Base-by-base conservation (phyloP, 2,797 vertebrate species). In the Chaunax sp. region DNA sequence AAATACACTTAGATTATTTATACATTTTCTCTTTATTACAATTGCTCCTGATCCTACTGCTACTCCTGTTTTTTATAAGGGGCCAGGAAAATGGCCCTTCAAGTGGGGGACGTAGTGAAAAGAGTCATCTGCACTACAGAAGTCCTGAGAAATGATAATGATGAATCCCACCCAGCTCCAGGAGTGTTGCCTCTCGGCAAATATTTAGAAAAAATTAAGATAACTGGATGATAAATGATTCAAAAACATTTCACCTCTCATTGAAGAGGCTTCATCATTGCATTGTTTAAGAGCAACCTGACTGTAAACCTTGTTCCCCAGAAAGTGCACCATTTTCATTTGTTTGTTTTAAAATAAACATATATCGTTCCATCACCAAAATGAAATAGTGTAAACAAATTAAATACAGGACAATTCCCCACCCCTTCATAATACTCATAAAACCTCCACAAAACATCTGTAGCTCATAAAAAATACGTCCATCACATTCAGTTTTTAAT, bases 81-180 rank as follows among this genome's bases (percentile, higher is more conserved):
- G 43, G 18, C n/a, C 26, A 15, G 44, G 5, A 16, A 9, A 6
- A 20, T 37, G 23, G 18, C 64, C 28, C 51, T 59, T 56, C 53
- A 53, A 62, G 44, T 15, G 28, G 64, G 68, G 55, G 33, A 52
- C 7, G 19, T 16, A 0, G 26, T 25, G 28, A 62, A 60, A 70
- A 43, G 41, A 70, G 53, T 5, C 18, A 4, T 62, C 30, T 16
- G 45, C 11, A 20, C 20, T 35, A 7, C 51, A 56, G n/a, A 45
- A 33, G 14, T 64, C 54, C 25, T 43, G 12, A 65, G 52, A 14
- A 26, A 54, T 43, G 41, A 19, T 43, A 57, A 61, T 49, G 50
- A 80, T 74, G 22, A 80, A 77, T 35, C 33, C 33, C 33, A 35
- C 13, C 23, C 57, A 61, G 58, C 56, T 65, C 33, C 15, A n/a